Percentiles rank a stretch among this genome's conserved stretches.
Evolutionary conservation across 2,888 invertebrate species (phyloP).

Genomic region (Corythucha ciliata): DNA sequence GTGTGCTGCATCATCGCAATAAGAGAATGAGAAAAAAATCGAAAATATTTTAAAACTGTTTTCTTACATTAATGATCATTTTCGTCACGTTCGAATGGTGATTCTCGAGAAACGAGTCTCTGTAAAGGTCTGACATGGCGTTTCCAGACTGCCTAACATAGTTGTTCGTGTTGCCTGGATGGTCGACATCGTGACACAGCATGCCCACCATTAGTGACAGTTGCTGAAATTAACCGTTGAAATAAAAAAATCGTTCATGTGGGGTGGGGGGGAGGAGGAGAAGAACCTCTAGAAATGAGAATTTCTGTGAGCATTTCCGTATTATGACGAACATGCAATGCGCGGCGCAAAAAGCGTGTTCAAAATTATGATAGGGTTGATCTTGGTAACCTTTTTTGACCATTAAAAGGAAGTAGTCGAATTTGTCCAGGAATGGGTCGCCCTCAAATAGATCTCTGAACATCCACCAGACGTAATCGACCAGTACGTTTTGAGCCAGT

Average conservation of each 20-base stretch:
- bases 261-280: neutral
- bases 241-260: slow-evolving; percentile 23
- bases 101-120: slow-evolving; percentile 50
- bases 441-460: slow-evolving; percentile 26
- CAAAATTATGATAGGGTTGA: slow-evolving; percentile 54
- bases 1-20: slow-evolving; percentile 43
- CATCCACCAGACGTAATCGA: slow-evolving; percentile 23
- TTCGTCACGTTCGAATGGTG: slow-evolving; percentile 52
- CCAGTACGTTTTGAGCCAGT: slow-evolving; percentile 15
- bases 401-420: slow-evolving; percentile 45
- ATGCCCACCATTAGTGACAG: slow-evolving; percentile 49
- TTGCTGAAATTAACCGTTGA: slow-evolving; percentile 40
- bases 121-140: slow-evolving; percentile 48
- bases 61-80: slow-evolving; percentile 48
- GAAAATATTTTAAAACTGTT: neutral
- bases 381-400: slow-evolving; percentile 45
- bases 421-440: slow-evolving; percentile 24
- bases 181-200: slow-evolving; percentile 55
- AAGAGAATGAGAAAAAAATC: neutral
- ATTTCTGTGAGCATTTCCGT: slow-evolving; percentile 19
- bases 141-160: slow-evolving; percentile 49
- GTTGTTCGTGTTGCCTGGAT: slow-evolving; percentile 54
- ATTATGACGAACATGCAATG: slow-evolving; percentile 48
- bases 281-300: slow-evolving; percentile 42
- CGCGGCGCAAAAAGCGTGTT: slow-evolving; percentile 53